Evolutionary conservation across 2,113 vertebrate genomes (phyloP).

Genomic region (Henicopernis longicauda): DNA sequence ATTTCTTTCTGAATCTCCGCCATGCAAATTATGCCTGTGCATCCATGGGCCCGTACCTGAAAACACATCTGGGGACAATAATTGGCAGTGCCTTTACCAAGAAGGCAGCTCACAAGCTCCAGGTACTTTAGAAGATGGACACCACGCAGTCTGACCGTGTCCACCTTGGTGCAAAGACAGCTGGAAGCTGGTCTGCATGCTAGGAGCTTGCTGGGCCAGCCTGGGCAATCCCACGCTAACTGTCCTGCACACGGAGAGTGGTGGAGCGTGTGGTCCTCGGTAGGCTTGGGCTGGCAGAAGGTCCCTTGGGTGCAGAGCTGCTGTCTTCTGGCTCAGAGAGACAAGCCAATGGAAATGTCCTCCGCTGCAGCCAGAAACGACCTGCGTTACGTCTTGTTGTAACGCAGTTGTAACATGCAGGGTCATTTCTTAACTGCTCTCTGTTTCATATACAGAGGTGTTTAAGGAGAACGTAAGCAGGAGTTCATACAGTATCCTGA

Average conservation of each 20-base stretch:
- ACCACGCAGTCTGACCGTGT: too few species aligned
- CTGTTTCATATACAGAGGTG: neutral
- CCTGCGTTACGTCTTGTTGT: fast-evolving
- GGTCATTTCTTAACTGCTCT: neutral
- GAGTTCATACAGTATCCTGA: neutral
- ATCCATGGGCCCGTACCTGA: neutral
- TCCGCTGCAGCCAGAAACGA: neutral
- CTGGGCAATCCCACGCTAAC: neutral
- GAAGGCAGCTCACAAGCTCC: neutral
- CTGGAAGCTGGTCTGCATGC: neutral
- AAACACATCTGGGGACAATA: neutral
- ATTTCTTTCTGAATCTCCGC: neutral
- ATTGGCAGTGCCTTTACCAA: neutral
- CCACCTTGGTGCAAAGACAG: neutral
- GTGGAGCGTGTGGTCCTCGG: neutral
- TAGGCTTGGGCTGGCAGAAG: neutral
- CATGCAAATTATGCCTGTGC: neutral
- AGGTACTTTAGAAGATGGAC: neutral
- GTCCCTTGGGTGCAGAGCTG: neutral
- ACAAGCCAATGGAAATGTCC: neutral
- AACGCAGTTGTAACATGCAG: too few species aligned
- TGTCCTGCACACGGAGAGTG: neutral
- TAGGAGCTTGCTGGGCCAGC: neutral
- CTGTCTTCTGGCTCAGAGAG: neutral
- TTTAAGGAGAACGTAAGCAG: neutral